Percentiles rank a stretch among this genome's conserved stretches.
phyloP scores from a whole-genome alignment of 2,797 vertebrate species.

The Rhinoraja longicauda region DNA sequence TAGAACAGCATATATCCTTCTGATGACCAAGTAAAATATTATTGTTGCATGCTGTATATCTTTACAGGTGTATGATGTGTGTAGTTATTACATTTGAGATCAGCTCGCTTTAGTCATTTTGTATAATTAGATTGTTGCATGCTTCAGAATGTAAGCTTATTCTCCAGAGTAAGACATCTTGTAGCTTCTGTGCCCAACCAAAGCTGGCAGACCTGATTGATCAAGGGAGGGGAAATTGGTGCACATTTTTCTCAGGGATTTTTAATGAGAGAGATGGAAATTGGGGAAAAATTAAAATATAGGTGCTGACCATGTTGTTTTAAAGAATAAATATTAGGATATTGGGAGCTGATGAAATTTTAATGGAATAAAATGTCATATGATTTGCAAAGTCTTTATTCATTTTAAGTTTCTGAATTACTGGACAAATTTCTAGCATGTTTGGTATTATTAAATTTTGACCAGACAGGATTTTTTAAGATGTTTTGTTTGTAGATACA shows the following conservation, averaged over 20 bases:
- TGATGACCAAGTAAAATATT: neutral
- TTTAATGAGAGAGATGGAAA: neutral
- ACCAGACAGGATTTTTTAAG: neutral
- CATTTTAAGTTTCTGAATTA: neutral
- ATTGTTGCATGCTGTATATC: neutral
- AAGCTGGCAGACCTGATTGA: conserved; percentile 23
- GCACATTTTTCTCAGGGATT: neutral
- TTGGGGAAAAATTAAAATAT: neutral
- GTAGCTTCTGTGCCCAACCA: conserved; percentile 21
- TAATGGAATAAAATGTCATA: neutral
- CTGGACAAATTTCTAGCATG: neutral
- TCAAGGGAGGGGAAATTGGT: neutral
- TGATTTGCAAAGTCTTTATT: neutral
- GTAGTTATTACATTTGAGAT: neutral
- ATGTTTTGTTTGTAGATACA: neutral
- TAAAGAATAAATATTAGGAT: neutral
- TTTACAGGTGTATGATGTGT: neutral
- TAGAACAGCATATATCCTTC: neutral
- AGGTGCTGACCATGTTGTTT: neutral
- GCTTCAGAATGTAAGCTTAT: conserved; percentile 25
- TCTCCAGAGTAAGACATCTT: neutral
- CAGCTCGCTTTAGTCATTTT: conserved; percentile 1
- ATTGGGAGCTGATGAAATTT: neutral
- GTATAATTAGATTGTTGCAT: conserved; percentile 17
- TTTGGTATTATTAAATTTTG: neutral